phyloP scores from a whole-genome alignment of 2,797 vertebrate species.

The Harpagifer antarcticus region DNA sequence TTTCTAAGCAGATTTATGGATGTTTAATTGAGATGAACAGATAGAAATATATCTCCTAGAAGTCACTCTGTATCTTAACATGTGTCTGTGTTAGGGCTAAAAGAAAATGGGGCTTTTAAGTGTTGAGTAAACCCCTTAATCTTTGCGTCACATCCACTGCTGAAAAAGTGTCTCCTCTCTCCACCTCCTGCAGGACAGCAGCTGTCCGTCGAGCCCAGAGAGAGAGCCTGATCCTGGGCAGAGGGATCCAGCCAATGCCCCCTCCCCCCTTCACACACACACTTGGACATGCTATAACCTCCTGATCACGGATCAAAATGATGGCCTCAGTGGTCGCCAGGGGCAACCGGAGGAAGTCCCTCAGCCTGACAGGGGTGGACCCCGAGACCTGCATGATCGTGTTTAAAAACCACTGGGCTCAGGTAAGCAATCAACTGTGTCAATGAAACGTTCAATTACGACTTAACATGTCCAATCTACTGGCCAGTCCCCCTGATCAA shows the following conservation, averaged over 20 bases:
- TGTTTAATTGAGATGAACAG: not conserved
- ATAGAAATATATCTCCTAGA: not conserved
- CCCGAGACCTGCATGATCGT: slow-evolving; percentile 98
- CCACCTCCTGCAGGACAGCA: slow-evolving; percentile 26
- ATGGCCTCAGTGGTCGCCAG: slow-evolving; percentile 89
- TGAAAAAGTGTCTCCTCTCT: not conserved
- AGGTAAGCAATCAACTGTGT: slow-evolving; percentile 37
- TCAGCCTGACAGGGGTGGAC: slow-evolving; percentile 91
- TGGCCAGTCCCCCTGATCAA: no score
- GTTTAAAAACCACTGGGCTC: slow-evolving; percentile 96
- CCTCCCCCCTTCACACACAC: not conserved
- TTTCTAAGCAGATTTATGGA: not conserved
- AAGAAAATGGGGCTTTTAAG: no score
- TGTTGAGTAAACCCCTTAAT: no score
- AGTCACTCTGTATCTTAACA: not conserved
- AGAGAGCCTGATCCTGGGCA: slow-evolving; percentile 31
- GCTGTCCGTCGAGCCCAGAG: slow-evolving; percentile 6
- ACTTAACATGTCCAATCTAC: no score
- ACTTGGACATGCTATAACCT: slow-evolving; percentile 56
- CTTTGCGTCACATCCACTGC: no score
- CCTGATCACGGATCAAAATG: slow-evolving; percentile 71
- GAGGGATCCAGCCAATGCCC: slow-evolving; percentile 10
- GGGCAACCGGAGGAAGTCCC: slow-evolving; percentile 84
- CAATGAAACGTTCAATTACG: no score
- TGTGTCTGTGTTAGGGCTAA: not conserved